Conservation (phyloP, 2,113 vertebrate species). For the Hirundichthys speculiger region DNA sequence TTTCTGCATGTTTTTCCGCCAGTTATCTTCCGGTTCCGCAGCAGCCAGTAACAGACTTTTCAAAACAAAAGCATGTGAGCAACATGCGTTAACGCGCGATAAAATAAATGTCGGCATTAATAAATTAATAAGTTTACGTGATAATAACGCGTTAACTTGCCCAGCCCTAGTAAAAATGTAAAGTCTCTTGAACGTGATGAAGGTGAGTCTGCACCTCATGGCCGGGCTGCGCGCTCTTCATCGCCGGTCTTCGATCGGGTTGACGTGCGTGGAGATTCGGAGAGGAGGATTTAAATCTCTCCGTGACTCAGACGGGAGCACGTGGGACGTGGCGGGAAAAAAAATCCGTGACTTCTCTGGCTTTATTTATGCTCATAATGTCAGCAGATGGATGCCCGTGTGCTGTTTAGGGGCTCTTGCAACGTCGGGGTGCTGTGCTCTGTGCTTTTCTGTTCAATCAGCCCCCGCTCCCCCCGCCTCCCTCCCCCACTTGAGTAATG, state of each 20-base stretch:
- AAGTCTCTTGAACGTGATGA: no score
- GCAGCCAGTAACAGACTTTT: no score
- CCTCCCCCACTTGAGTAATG: conserved; percentile 78
- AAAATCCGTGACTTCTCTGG: not conserved
- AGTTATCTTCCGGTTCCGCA: no score
- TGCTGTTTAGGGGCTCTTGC: conserved; percentile 45
- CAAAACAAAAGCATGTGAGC: no score
- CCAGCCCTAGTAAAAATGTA: no score
- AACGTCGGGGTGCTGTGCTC: conserved; percentile 52
- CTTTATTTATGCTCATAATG: conserved; percentile 32
- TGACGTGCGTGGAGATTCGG: conserved; percentile 8
- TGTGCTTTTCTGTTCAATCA: conserved; percentile 67
- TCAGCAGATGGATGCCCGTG: conserved; percentile 32
- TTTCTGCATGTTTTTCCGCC: no score
- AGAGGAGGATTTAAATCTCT: conserved; percentile 26
- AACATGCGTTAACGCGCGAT: no score
- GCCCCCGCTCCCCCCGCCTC: conserved; percentile 23
- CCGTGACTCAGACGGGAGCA: conserved; percentile 17
- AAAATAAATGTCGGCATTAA: no score
- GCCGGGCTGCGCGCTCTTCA: not conserved
- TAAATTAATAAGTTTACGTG: no score
- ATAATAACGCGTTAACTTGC: no score
- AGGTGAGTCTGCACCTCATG: conserved; percentile 6
- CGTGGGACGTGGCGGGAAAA: not conserved
- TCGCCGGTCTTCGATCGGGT: conserved; percentile 13